phyloP scores from a whole-genome alignment of 2,888 invertebrate species.

The Cinara cedri region DNA sequence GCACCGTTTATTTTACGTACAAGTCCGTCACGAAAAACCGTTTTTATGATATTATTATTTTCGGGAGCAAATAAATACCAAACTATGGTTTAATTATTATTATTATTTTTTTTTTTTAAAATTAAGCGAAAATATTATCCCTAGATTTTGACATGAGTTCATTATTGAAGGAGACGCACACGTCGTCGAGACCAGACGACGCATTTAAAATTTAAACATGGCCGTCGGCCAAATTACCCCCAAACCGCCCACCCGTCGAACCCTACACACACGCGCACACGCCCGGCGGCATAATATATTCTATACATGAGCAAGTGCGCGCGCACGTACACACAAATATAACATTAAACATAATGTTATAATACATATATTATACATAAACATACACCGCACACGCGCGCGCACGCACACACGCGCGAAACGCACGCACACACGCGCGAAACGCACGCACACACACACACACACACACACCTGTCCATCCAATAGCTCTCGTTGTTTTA shows the following conservation, averaged over 20 bases:
- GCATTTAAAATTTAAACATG: conserved; percentile 53
- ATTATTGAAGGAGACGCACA: not conserved
- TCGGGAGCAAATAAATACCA: too few relatives aligned
- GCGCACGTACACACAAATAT: not conserved
- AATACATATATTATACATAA: too few relatives aligned
- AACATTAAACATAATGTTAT: too few relatives aligned
- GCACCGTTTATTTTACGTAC: too few relatives aligned
- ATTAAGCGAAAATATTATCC: too few relatives aligned
- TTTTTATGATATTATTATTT: too few relatives aligned
- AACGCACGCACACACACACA: too few relatives aligned
- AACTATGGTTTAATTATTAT: too few relatives aligned
- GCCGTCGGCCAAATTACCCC: conserved; percentile 46
- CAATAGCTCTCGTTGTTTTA: conserved; percentile 45
- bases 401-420: conserved; percentile 20
- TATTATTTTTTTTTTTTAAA: too few relatives aligned
- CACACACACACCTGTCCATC: conserved; percentile 47
- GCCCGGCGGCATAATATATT: not conserved
- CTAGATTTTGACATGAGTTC: too few relatives aligned
- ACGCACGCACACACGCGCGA: conserved; percentile 32
- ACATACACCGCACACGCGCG: not conserved
- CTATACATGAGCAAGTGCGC: not conserved
- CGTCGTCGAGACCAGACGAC: not conserved
- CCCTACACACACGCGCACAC: not conserved
- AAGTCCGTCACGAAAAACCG: too few relatives aligned
- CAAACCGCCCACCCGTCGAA: not conserved